A percentile compares a stretch with the other conserved stretches of the same genome.
Evolutionary conservation across 2,888 invertebrate species (phyloP).

Genomic region (Cremastinae sp.): DNA sequence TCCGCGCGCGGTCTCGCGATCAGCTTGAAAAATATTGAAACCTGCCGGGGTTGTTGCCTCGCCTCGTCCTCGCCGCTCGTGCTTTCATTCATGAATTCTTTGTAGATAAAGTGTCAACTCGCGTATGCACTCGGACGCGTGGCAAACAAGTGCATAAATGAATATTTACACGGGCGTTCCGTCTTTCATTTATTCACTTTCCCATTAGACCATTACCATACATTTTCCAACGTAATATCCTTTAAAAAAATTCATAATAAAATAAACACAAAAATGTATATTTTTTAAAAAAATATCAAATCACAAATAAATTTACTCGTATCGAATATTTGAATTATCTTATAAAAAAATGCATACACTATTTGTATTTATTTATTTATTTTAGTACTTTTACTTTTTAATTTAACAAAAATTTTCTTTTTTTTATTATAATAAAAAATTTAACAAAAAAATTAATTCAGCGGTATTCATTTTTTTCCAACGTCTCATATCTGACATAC

Average conservation of each 20-base stretch:
- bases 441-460: neutral
- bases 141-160: conserved; percentile 10
- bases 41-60: conserved; percentile 31
- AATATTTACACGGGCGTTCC: conserved; percentile 1
- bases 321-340: too few species aligned
- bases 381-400: too few species aligned
- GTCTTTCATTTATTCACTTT: too few species aligned
- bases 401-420: too few species aligned
- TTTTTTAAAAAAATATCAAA: neutral
- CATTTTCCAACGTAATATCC: too few species aligned
- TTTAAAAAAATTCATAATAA: too few species aligned
- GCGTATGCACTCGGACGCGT: conserved; percentile 25
- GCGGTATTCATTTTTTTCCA: conserved; percentile 5
- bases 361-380: too few species aligned
- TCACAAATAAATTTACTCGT: neutral
- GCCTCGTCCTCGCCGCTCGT: conserved; percentile 41
- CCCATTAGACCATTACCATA: too few species aligned
- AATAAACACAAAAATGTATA: too few species aligned
- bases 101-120: conserved; percentile 49
- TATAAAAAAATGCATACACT: too few species aligned
- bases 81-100: conserved; percentile 61
- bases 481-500: conserved; percentile 22
- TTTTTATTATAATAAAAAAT: neutral
- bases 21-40: conserved; percentile 11
- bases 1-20: conserved; percentile 20